Base-by-base conservation (phyloP, 35 echinoderm and acorn worm genomes). In the Heliocidaris erythrogramma region DNA sequence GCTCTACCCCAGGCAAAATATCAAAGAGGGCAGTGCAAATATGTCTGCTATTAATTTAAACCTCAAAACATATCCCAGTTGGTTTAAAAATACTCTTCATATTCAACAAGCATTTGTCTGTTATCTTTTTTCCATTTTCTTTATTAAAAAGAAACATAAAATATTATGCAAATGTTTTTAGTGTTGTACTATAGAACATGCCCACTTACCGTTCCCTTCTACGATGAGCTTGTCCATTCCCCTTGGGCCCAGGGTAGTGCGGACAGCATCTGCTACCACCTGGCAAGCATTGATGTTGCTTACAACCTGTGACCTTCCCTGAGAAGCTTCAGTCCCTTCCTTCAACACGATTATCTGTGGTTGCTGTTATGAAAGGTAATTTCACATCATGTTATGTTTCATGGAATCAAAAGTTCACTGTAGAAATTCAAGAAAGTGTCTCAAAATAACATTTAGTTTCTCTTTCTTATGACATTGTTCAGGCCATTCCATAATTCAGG, bases 271-370 rank as follows among this genome's bases (percentile, higher is more conserved):
- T 14, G 98, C 96, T 13, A 99, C 96, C 35, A 99, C 98, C 69
- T 99, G 98, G 78, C 98, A 99, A 48, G 98, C 98, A 97, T 97
- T 99, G 88, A 99, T 97, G 93, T 99, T 98, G 85, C 98, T 99
- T 18, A 99, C 97, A 30, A 99, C 96, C 59, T 99, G 98, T 0
- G 98, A 97, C 48, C 95, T 95, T 24, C 98, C 98, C 94, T 99
- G 98, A 47, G 98, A 97, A 60, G 98, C 98, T 88, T 99, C 98
- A 13, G 98, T 99, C 35, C 98, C 98, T 94, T 99, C 98, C 96
- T 99, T 99, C 49, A 99, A 94, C 13, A 99, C 95, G 85, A 99
- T 99, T 30, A 99, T 97, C 94, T 97, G 97, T 97, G 98, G 98
- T 95, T 97, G 98, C 98, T 99, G 49, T 69, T 42, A 69, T 69